Percentiles rank a stretch among this genome's conserved stretches.
Evolutionary conservation across 2,888 invertebrate genomes (phyloP).

Genomic region (Nomada fucata): DNA sequence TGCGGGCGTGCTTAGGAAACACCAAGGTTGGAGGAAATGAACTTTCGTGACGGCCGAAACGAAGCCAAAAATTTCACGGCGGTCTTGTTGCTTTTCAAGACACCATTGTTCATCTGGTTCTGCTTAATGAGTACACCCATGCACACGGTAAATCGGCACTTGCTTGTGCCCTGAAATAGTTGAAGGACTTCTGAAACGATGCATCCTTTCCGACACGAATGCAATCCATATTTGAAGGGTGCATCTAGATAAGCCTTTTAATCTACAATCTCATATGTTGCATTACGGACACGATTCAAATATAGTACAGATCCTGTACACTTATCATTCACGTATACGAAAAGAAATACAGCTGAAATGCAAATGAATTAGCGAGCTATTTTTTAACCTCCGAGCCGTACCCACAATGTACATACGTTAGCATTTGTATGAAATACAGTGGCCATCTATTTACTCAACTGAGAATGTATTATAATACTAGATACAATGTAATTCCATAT

Average conservation of each 20-base stretch:
- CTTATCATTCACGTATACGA: too few relatives aligned
- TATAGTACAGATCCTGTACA: too few relatives aligned
- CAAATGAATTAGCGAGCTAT: too few relatives aligned
- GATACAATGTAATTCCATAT: background rate
- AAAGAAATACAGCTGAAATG: too few relatives aligned
- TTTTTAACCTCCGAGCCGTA: too few relatives aligned
- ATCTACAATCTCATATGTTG: too few relatives aligned
- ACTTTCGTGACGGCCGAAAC: constrained; percentile 56
- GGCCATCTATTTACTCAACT: too few relatives aligned
- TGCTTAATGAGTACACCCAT: constrained; percentile 43
- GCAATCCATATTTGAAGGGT: background rate
- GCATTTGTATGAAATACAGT: too few relatives aligned
- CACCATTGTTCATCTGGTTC: constrained; percentile 48
- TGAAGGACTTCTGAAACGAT: constrained; percentile 13
- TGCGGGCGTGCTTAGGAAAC: constrained; percentile 30
- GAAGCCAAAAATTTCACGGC: constrained; percentile 53
- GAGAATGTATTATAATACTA: too few relatives aligned
- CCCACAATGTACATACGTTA: too few relatives aligned
- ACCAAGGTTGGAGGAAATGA: constrained; percentile 67
- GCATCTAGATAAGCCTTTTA: too few relatives aligned
- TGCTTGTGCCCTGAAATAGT: background rate
- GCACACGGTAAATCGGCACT: constrained; percentile 32
- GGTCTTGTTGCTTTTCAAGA: constrained; percentile 42
- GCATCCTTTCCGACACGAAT: constrained; percentile 4
- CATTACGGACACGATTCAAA: too few relatives aligned